Evolutionary conservation across 1,140 invertebrate species (phyloP).

Genomic region (Leptoteleia sp.): DNA sequence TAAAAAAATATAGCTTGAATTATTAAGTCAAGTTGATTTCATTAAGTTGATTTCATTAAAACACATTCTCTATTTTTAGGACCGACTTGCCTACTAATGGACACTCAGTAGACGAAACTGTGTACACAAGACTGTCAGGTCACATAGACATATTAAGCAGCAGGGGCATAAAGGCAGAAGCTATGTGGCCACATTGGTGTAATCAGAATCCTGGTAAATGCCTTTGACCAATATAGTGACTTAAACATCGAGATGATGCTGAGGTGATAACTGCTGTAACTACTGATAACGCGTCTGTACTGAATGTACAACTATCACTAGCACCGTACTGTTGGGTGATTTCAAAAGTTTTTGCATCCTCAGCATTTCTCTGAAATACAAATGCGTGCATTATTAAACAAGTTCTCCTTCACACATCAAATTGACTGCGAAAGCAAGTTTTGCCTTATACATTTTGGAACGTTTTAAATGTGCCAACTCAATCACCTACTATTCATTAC

Average conservation of each 20-base stretch:
- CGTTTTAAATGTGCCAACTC: constrained; percentile 42
- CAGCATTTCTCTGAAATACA: constrained; percentile 9
- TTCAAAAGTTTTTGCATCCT: constrained; percentile 35
- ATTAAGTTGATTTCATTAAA: too few species aligned
- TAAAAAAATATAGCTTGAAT: too few species aligned
- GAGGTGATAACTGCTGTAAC: constrained; percentile 19
- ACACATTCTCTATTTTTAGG: constrained; percentile 64
- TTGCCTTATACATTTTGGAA: constrained; percentile 42
- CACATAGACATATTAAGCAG: constrained; percentile 84
- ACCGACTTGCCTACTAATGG: constrained; percentile 74
- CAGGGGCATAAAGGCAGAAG: constrained; percentile 85
- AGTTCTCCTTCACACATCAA: constrained; percentile 11
- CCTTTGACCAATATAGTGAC: constrained; percentile 80
- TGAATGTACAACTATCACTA: constrained; percentile 50
- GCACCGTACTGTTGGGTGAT: constrained; percentile 49
- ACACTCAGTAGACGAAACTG: constrained; percentile 81
- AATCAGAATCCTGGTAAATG: constrained; percentile 87
- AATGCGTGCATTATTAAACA: constrained; percentile 18
- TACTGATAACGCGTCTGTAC: constrained; percentile 43
- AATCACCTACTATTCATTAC: constrained; percentile 12
- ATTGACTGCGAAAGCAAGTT: constrained; percentile 5
- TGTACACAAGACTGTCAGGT: constrained; percentile 85
- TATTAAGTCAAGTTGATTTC: too few species aligned
- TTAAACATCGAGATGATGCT: constrained; percentile 29
- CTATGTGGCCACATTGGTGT: constrained; percentile 89